Conservation (phyloP, 2,888 invertebrate species). For the Noctua pronuba region DNA sequence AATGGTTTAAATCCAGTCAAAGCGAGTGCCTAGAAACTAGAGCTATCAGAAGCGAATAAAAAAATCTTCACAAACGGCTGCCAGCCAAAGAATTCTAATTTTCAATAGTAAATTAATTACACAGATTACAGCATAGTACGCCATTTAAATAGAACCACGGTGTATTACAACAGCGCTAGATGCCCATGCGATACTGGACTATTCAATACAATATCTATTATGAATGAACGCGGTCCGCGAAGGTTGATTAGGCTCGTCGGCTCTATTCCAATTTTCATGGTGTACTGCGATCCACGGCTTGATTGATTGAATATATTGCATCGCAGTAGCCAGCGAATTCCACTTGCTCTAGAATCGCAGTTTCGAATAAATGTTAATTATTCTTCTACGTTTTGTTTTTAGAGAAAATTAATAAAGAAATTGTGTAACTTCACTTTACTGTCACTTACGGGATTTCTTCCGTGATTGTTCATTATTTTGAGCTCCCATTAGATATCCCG, state of each 20-base stretch:
- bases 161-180: constrained; percentile 79
- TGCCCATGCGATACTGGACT: constrained; percentile 78
- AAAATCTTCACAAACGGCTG: constrained; percentile 23
- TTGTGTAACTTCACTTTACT: background rate
- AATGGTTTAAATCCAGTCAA: background rate
- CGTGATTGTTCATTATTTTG: no score
- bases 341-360: constrained; percentile 51
- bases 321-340: constrained; percentile 50
- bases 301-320: constrained; percentile 86
- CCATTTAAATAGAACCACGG: constrained; percentile 77
- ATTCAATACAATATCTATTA: constrained; percentile 86
- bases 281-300: constrained; percentile 78
- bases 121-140: constrained; percentile 63
- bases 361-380: constrained; percentile 5
- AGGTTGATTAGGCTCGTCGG: constrained; percentile 83
- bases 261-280: constrained; percentile 86
- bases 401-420: no score
- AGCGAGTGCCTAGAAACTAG: background rate
- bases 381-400: background rate
- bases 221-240: constrained; percentile 79
- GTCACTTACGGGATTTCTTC: no score
- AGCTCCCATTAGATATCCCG: no score
- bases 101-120: constrained; percentile 73
- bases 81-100: constrained; percentile 39
- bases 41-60: background rate